Evolutionary conservation across 2,888 invertebrate genomes (phyloP), one percentile per base, ranked within the genome.

Genomic region (Schrankia costaestrigalis): DNA sequence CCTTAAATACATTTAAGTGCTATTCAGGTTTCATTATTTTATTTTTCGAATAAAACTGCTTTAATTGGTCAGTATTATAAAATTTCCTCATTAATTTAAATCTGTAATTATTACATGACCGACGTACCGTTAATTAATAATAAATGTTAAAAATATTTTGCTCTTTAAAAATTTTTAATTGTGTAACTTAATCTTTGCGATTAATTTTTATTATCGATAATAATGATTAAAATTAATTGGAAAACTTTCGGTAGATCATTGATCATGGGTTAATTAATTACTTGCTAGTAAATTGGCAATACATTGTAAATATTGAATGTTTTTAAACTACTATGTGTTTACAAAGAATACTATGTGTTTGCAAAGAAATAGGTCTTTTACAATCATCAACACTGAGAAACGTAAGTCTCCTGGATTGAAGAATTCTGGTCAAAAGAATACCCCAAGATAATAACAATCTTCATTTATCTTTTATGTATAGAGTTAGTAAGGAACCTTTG

Each of bases 101-200:
- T 35, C 26, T 19, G 7, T 32, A 30, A 32, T 37, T 26, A 24
- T 41, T 38, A 33, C 31, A 31, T 36, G 34, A 46, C 32, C 42
- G 30, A 42, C 38, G 25, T 26, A 11, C 22, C 22, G 35, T 42
- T 43, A 18, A 38, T 46, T 39, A 46, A 34, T 31, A 38, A 34
- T 29, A 10, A 35, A 34, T 31, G 22, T 11, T 18, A 24, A 33
- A 31, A 21, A 13, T 15, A 23, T 33, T 25, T 32, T 21, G 12
- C n/a, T 7, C 24, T 7, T 32, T 47, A 31, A 18, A 10, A 13
- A n/a, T n/a, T 19, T 38, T 41, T 41, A 38, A 41, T 53, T 38
- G 21, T 23, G 34, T 48, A 32, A 48, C 24, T 13, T 11, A 37
- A 12, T 43, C 35, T 31, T 22, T 24, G 7, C 4, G 12, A 18